A percentile compares a stretch with the other conserved stretches of the same genome.
These are phyloP conservation scores for Nemoura dubitans DNA, from an alignment of 2,888 invertebrate genomes.

Conservation along the genomic window DNA sequence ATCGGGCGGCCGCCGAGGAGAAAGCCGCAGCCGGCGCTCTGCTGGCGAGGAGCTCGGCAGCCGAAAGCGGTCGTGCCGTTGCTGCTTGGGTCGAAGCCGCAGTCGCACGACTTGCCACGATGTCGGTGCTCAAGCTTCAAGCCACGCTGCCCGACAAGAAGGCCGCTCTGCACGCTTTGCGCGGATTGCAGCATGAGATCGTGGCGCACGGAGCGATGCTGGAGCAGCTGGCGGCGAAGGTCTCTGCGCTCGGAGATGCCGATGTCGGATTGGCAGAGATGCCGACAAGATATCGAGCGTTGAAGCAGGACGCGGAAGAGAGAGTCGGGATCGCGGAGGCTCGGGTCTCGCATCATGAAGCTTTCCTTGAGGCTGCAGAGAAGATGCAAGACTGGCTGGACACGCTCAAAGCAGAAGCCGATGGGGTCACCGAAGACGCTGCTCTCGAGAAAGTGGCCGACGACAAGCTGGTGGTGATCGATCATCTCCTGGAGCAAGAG, in stretches of 20 bases:
- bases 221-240: conserved; percentile 83
- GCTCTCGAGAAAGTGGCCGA: conserved; percentile 83
- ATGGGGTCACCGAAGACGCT: conserved; percentile 79
- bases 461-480: conserved; percentile 76
- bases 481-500: conserved; percentile 77
- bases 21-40: conserved; percentile 89
- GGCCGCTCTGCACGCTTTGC: conserved; percentile 81
- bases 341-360: conserved; percentile 82
- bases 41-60: conserved; percentile 91
- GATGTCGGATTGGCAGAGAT: conserved; percentile 83
- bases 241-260: conserved; percentile 71
- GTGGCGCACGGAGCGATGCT: conserved; percentile 85
- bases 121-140: conserved; percentile 69
- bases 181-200: conserved; percentile 85
- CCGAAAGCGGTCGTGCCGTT: conserved; percentile 89
- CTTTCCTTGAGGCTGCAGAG: conserved; percentile 82
- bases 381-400: conserved; percentile 85
- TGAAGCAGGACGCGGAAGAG: conserved; percentile 73
- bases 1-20: conserved; percentile 83
- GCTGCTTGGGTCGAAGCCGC: conserved; percentile 85
- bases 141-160: conserved; percentile 90
- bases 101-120: conserved; percentile 76
- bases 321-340: conserved; percentile 74
- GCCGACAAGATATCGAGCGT: conserved; percentile 74
- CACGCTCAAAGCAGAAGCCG: conserved; percentile 80